Evolutionary conservation across 1,140 invertebrate species (phyloP).

Genomic region (Zaprionus kolodkinae): DNA sequence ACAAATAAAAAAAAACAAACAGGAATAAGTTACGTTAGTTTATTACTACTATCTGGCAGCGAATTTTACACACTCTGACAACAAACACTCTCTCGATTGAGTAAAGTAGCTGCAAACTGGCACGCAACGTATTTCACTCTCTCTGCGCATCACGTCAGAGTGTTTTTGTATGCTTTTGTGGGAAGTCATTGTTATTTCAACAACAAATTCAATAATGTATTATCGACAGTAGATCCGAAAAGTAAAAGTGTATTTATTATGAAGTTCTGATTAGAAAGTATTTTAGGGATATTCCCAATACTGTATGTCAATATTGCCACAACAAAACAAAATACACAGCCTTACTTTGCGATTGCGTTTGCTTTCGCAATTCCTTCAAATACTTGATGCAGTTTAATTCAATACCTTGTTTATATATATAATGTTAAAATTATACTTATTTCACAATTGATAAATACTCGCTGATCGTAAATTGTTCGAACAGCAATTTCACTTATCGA

Average conservation of each 20-base stretch:
- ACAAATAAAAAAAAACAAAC: constrained; percentile 26
- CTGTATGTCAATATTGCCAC: neutral
- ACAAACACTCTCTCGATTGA: constrained; percentile 28
- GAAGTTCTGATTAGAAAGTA: neutral
- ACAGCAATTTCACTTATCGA: neutral
- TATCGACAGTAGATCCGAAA: neutral
- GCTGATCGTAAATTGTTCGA: constrained; percentile 8
- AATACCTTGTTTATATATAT: neutral
- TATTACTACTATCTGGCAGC: constrained; percentile 19
- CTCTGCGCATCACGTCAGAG: constrained; percentile 29
- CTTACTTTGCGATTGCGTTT: neutral
- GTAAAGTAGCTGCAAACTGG: neutral
- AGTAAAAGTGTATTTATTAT: neutral
- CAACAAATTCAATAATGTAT: neutral
- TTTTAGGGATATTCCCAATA: neutral
- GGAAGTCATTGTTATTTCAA: neutral
- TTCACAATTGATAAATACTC: neutral
- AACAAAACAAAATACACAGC: neutral
- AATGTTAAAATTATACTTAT: neutral
- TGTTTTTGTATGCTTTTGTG: neutral
- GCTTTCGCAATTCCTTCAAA: neutral
- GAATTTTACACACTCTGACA: constrained; percentile 37
- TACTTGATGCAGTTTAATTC: neutral
- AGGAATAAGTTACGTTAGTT: constrained; percentile 17
- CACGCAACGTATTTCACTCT: constrained; percentile 12